A percentile compares a stretch with the other conserved stretches of the same genome.
Evolutionary conservation across 2,888 invertebrate genomes (phyloP).

Genomic region (Eurois occulta): DNA sequence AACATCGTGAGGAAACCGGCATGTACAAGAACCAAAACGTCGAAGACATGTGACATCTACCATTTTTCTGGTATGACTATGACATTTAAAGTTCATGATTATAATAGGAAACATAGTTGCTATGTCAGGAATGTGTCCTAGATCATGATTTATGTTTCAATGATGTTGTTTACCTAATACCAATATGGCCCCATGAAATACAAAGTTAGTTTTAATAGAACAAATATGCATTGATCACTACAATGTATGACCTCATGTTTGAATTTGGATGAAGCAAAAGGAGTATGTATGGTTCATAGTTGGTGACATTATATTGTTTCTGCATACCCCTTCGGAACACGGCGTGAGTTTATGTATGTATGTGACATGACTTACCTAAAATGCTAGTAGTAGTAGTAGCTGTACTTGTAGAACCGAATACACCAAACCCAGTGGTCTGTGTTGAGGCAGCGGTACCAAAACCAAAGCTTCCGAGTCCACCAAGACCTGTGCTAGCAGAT

Average conservation of each 20-base stretch:
- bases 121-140: too few species aligned
- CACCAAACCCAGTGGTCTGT: constrained; percentile 75
- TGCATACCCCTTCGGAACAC: background rate
- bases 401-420: constrained; percentile 76
- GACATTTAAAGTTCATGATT: too few species aligned
- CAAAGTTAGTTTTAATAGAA: background rate
- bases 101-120: too few species aligned
- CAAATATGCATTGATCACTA: background rate
- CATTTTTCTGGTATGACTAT: too few species aligned
- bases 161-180: too few species aligned
- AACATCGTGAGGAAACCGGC: too few species aligned
- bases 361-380: constrained; percentile 79
- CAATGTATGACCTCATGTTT: background rate
- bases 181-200: background rate
- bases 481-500: constrained; percentile 78
- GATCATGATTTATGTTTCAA: too few species aligned
- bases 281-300: background rate
- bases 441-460: constrained; percentile 77
- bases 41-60: too few species aligned
- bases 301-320: background rate
- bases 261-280: background rate
- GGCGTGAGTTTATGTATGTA: background rate
- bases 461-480: constrained; percentile 82
- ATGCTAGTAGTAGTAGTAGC: constrained; percentile 77
- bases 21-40: too few species aligned